Evolutionary conservation across 2,113 vertebrate species (phyloP), one percentile per base, ranked within the genome.

Genomic region (Planiliza haematocheilus): DNA sequence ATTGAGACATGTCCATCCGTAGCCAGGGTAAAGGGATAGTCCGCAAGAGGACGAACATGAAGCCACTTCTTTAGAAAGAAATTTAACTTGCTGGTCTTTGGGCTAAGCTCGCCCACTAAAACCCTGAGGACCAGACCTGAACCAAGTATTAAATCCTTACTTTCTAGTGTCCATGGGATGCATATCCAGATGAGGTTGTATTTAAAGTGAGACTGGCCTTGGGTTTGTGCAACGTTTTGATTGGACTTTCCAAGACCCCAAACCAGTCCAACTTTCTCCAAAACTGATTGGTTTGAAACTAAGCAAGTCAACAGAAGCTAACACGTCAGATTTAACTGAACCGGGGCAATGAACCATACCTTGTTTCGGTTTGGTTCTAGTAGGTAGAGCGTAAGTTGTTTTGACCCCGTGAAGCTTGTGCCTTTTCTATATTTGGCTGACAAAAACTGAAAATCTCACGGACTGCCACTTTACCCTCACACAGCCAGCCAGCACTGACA

Each of bases 201-300:
- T n/a, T 16, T 45, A 60, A 61, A 70, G 55, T 63, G 49, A 10
- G 46, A 6, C 57, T 51, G 60, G 66, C 69, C 77, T 65, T 70
- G 21, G 76, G 73, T 85, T 73, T 83, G 86, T 88, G 86, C 86
- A 88, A 83, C 74, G 11, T 13, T 66, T 37, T 74, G 81, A 86
- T 81, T 78, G 66, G 50, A 73, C 65, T 45, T 61, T 17, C 39
- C 48, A 52, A 72, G 43, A 73, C 71, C 58, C 30, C 50, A 58
- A 36, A 57, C 43, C 69, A 56, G 68, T 43, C 10, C 1, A 69
- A 57, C 9, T 37, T 55, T 21, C 49, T 45, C 45, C 20, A 17
- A 63, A 61, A 42, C 20, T 24, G 38, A 61, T 24, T 37, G 38
- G 4, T 49, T 30, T 18, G 36, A 55, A 20, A 30, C 16, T 72